Conservation (phyloP, 1,140 invertebrate genomes). For the Aleiodes sp. region DNA sequence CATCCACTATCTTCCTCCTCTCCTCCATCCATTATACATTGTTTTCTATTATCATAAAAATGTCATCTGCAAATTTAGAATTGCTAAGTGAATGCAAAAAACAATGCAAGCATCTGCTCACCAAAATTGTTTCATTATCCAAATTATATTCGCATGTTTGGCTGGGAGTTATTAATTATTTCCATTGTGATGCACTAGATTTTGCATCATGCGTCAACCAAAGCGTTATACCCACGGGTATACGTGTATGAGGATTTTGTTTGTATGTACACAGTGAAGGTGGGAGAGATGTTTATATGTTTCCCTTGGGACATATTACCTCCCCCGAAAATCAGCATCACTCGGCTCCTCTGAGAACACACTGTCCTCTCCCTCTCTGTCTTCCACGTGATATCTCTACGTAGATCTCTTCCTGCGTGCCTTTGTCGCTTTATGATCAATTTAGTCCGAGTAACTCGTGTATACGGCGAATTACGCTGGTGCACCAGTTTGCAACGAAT, state of each 20-base stretch:
- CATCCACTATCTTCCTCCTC: neutral
- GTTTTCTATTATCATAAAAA: neutral
- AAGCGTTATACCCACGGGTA: neutral
- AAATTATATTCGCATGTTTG: too few relatives aligned
- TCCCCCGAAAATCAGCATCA: neutral
- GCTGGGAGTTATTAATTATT: constrained; percentile 15
- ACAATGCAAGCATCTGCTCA: neutral
- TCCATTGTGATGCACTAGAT: neutral
- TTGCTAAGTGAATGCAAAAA: neutral
- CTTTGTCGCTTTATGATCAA: constrained; percentile 14
- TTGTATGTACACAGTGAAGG: neutral
- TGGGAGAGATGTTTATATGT: neutral
- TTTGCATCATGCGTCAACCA: neutral
- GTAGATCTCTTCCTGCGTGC: neutral
- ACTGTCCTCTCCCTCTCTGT: too few relatives aligned
- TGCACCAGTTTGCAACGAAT: neutral
- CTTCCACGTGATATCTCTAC: too few relatives aligned
- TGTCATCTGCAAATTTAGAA: neutral
- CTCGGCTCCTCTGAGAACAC: neutral
- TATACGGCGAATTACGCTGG: neutral
- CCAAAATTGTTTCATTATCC: neutral
- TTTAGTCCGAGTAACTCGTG: constrained; percentile 7
- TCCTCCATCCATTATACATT: neutral
- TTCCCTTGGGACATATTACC: constrained; percentile 1
- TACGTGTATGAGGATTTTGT: neutral